These are phyloP conservation scores for Desmodus rotundus DNA, from an alignment of 2,113 vertebrate species.

Conservation along the genomic window DNA sequence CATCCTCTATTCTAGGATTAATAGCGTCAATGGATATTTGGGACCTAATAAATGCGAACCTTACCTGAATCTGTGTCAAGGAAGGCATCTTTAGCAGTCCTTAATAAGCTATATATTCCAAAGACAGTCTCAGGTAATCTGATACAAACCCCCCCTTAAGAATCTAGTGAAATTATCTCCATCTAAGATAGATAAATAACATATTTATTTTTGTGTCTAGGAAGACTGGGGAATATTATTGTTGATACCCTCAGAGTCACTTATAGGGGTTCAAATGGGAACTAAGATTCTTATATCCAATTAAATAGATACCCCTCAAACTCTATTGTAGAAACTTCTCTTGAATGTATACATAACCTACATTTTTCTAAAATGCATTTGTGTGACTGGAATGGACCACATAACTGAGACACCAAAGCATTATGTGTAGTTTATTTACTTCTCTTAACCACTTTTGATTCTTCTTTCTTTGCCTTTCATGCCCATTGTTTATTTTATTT, in stretches of 20 bases:
- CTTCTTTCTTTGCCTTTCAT: not conserved
- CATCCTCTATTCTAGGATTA: not conserved
- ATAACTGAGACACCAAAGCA: not conserved
- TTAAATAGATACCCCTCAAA: not conserved
- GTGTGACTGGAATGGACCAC: not conserved
- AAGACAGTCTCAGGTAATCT: not conserved
- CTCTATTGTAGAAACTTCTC: not conserved
- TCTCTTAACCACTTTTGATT: not conserved
- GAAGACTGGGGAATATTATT: not conserved
- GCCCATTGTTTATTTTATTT: slow-evolving; percentile 29
- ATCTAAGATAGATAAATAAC: not conserved
- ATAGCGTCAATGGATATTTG: not conserved
- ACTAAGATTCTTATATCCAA: not conserved
- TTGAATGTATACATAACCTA: not conserved
- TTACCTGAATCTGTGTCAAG: not conserved
- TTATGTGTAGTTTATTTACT: slow-evolving; percentile 21
- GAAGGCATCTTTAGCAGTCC: not conserved
- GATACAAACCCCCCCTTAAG: not conserved
- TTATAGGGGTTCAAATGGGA: not conserved
- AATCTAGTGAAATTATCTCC: not conserved
- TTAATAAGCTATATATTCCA: not conserved
- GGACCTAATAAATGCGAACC: not conserved
- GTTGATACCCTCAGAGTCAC: not conserved
- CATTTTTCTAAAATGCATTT: slow-evolving; percentile 16
- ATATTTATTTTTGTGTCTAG: not conserved